Evolutionary conservation across 2,888 invertebrate genomes (phyloP).

Genomic region (Marasmarcha lunaedactyla): DNA sequence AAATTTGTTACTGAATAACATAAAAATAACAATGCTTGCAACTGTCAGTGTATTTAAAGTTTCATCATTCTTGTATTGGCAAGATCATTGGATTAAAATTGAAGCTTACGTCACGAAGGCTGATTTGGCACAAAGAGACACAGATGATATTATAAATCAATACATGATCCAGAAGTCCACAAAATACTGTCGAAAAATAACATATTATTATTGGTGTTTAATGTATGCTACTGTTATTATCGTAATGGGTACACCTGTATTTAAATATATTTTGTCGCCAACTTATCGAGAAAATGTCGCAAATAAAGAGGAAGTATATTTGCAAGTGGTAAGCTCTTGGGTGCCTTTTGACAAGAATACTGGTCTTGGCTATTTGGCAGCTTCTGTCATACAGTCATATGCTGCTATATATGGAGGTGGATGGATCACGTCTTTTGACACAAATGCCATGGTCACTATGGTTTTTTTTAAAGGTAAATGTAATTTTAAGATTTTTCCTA

Average conservation of each 20-base stretch:
- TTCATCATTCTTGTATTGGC: constrained; percentile 37
- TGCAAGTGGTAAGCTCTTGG: constrained; percentile 53
- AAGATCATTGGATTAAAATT: constrained; percentile 36
- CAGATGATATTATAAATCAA: constrained; percentile 21
- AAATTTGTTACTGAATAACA: constrained; percentile 38
- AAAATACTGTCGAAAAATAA: constrained; percentile 42
- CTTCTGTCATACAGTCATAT: constrained; percentile 39
- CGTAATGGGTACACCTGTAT: constrained; percentile 37
- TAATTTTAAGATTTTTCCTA: no score
- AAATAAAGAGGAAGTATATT: constrained; percentile 35
- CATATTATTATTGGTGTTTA: constrained; percentile 41
- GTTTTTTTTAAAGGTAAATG: constrained; percentile 37
- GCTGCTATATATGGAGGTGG: constrained; percentile 48
- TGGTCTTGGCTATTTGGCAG: constrained; percentile 27
- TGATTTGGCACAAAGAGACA: constrained; percentile 31
- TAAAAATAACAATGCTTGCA: constrained; percentile 50
- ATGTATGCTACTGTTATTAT: constrained; percentile 46
- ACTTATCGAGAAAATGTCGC: constrained; percentile 32
- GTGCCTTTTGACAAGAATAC: constrained; percentile 47
- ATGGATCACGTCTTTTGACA: constrained; percentile 54
- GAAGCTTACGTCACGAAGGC: constrained; percentile 43
- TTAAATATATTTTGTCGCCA: constrained; percentile 30
- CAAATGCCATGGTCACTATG: constrained; percentile 51
- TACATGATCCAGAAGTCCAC: constrained; percentile 30
- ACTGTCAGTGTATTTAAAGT: constrained; percentile 46